Evolutionary conservation across 2,888 invertebrate genomes (phyloP), one percentile per base, ranked within the genome.

Genomic region (Pemphredon lugubris): DNA sequence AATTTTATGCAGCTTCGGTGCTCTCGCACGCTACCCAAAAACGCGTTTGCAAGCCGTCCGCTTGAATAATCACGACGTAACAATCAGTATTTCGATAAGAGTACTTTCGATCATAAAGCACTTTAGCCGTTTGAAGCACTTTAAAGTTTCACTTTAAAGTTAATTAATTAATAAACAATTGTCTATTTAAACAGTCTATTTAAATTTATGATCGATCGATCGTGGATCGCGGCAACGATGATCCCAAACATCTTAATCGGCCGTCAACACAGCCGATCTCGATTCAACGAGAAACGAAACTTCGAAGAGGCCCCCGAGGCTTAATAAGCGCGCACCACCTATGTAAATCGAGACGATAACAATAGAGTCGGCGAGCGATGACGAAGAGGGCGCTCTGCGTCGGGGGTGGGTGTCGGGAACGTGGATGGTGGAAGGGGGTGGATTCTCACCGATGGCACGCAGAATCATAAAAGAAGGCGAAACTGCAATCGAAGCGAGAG

Each of bases 31-130:
- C 37, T 34, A 21, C 34, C 37, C 30, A 44, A 48, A 57, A 63
- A 57, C 48, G 21, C 40, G 47, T 57, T 23, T 42, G 20, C 55
- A 39, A 30, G 11, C 37, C 47, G 39, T 40, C 44, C 30, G 45
- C 51, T 26, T n/a, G 42, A 42, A 50, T 32, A 65, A 59, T 65
- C 59, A 58, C 58, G 23, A 44, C 26, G 48, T 44, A 42, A 58
- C 26, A 18, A 48, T 26, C 20, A 26, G 44, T 34, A 50, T 50
- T 20, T 26, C 34, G 11, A 18, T n/a, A 6, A 20, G 26, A 39
- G 20, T 40, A 21, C 40, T 9, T 2, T 13, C n/a, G n/a, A 13
- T n/a, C 4, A 37, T n/a, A 37, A 11, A n/a, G 4, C n/a, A 11
- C 37, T n/a, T n/a, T n/a, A n/a, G n/a, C n/a, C n/a, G n/a, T n/a